Evolutionary conservation across 2,797 vertebrate species (phyloP), one percentile per base, ranked within the genome.

Genomic region (Pangasius mekongensis): DNA sequence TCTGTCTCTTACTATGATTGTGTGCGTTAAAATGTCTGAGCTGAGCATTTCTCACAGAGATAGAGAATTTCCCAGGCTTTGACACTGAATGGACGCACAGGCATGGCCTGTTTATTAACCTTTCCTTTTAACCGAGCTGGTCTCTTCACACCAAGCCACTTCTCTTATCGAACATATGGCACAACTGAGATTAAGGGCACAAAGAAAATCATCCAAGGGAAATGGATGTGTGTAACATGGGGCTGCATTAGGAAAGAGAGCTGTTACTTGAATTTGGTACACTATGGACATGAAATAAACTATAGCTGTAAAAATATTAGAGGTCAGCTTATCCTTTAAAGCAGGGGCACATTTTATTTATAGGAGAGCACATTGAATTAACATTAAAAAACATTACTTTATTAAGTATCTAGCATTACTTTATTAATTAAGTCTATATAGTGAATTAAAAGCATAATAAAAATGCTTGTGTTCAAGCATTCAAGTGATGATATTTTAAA

Each of bases 121-220:
- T 92, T 82, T 91, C 89, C 87, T 90, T 92, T 91, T 91, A 92
- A 90, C 87, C 78, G 77, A 90, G 77, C 86, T 52, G 78, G 90
- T 86, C 89, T 89, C 87, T 91, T 91, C 90, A 90, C 87, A 90
- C 90, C 89, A 85, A 92, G 87, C 84, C 90, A 90, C 90, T 91
- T 91, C 90, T 91, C 89, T 92, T 91, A 92, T 90, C 87, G 89
- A 92, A 89, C 89, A 88, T 84, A 89, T 86, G 86, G 89, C 89
- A 92, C 89, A 91, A 89, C 87, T 87, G 89, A 92, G 91, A 92
- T 92, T 91, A 92, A 89, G 90, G 76, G 86, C 87, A 91, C 84
- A 90, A 89, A 87, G 87, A 89, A 87, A 82, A 87, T 87, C n/a
- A 85, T 87, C 77, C 84, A 88, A 88, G 84, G 87, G 87, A 86